phyloP scores from a whole-genome alignment of 2,888 invertebrate species.

The Eristalis pertinax region DNA sequence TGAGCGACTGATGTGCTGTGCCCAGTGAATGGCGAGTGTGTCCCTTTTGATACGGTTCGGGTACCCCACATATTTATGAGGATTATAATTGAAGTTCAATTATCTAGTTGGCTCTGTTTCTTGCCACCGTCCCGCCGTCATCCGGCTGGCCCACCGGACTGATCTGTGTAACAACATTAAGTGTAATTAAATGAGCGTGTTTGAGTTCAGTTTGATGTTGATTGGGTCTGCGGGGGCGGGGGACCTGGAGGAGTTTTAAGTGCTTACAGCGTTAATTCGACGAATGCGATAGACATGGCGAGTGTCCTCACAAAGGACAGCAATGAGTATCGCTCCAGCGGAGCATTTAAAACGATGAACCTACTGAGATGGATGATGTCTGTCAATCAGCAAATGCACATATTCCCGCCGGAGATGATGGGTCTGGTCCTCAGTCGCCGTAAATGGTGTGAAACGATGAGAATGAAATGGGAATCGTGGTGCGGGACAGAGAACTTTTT shows the following conservation, averaged over 20 bases:
- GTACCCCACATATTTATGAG: constrained; percentile 29
- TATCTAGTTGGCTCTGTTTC: constrained; percentile 45
- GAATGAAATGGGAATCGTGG: background rate
- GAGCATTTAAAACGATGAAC: background rate
- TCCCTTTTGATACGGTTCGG: constrained; percentile 32
- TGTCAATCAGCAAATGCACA: background rate
- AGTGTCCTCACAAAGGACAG: background rate
- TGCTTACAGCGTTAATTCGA: background rate
- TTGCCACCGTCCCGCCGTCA: background rate
- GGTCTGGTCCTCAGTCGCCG: background rate
- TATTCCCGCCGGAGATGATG: background rate
- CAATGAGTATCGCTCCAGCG: background rate
- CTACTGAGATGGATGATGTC: background rate
- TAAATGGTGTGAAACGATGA: background rate
- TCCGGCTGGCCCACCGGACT: background rate
- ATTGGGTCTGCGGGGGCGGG: background rate
- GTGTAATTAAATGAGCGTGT: constrained; percentile 1
- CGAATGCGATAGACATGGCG: background rate
- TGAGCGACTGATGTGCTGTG: constrained; percentile 30
- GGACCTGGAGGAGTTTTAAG: background rate
- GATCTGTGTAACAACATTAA: background rate
- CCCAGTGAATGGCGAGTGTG: constrained; percentile 10
- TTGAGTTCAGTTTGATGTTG: background rate
- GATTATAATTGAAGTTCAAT: constrained; percentile 60
- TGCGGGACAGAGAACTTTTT: too few species aligned